phyloP scores from a whole-genome alignment of 2,888 invertebrate genomes.

The Leptothorax acervorum region DNA sequence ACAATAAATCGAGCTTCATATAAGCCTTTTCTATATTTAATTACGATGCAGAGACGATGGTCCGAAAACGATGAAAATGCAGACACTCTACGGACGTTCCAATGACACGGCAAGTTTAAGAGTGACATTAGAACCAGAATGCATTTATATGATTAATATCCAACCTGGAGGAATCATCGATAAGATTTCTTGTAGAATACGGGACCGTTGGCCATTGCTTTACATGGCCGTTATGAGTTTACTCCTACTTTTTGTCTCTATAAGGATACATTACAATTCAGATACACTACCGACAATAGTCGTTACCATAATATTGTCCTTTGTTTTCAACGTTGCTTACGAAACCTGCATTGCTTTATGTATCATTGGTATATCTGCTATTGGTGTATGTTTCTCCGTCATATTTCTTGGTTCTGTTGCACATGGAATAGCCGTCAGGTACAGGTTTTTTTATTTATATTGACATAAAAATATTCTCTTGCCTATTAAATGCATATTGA shows the following conservation, averaged over 20 bases:
- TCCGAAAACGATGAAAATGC: conserved; percentile 87
- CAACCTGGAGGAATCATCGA: conserved; percentile 84
- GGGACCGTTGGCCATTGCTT: conserved; percentile 86
- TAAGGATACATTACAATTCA: conserved; percentile 74
- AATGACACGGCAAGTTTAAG: conserved; percentile 86
- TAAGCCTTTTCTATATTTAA: conserved; percentile 27
- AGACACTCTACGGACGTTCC: conserved; percentile 86
- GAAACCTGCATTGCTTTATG: conserved; percentile 80
- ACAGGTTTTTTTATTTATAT: conserved; percentile 65
- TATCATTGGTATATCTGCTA: conserved; percentile 86
- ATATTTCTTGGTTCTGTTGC: conserved; percentile 90
- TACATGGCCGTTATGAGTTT: conserved; percentile 89
- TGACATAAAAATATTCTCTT: background rate
- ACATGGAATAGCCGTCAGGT: conserved; percentile 90
- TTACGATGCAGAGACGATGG: conserved; percentile 83
- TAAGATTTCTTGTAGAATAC: conserved; percentile 79
- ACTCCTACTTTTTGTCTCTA: conserved; percentile 82
- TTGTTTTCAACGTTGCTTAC: conserved; percentile 71
- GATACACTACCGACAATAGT: conserved; percentile 65
- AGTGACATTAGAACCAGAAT: conserved; percentile 90
- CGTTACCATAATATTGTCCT: conserved; percentile 73
- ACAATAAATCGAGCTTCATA: background rate
- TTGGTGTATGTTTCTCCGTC: conserved; percentile 87
- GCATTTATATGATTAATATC: conserved; percentile 87
- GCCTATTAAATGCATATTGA: background rate